Percentiles rank a stretch among this genome's conserved stretches.
phyloP scores from a whole-genome alignment of 2,888 invertebrate genomes.

The Ochropleura plecta region DNA sequence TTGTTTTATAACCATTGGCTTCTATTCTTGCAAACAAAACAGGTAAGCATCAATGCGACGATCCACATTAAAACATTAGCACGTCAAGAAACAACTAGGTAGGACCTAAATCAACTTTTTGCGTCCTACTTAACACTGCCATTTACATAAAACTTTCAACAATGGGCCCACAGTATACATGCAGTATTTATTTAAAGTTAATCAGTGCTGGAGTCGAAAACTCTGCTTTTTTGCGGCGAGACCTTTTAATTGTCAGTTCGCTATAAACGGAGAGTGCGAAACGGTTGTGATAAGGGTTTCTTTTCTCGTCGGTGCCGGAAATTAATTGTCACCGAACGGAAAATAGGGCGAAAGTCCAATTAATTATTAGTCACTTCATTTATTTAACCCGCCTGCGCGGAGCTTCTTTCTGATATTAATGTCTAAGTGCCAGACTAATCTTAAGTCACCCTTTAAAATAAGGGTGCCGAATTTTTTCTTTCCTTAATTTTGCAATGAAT shows the following conservation, averaged over 20 bases:
- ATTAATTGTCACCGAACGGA: constrained; percentile 91
- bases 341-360: constrained; percentile 90
- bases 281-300: constrained; percentile 89
- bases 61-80: constrained; percentile 4
- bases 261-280: constrained; percentile 83
- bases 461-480: constrained; percentile 69
- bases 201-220: constrained; percentile 57
- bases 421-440: constrained; percentile 84
- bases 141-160: constrained; percentile 65
- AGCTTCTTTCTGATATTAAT: constrained; percentile 87
- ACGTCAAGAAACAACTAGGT: constrained; percentile 48
- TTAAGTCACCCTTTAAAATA: constrained; percentile 75
- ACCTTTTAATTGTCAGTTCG: constrained; percentile 83
- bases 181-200: constrained; percentile 60
- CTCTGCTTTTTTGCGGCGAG: constrained; percentile 72
- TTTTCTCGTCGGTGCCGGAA: constrained; percentile 87
- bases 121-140: constrained; percentile 45
- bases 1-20: background rate
- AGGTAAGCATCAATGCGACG: constrained; percentile 14
- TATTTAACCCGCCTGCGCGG: constrained; percentile 87
- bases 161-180: constrained; percentile 37
- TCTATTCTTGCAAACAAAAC: constrained; percentile 1
- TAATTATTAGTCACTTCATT: constrained; percentile 91
- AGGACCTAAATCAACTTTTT: constrained; percentile 51
- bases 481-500: constrained; percentile 68